Evolutionary conservation across 2,113 vertebrate species (phyloP).

Genomic region (Macroglossus sobrinus): DNA sequence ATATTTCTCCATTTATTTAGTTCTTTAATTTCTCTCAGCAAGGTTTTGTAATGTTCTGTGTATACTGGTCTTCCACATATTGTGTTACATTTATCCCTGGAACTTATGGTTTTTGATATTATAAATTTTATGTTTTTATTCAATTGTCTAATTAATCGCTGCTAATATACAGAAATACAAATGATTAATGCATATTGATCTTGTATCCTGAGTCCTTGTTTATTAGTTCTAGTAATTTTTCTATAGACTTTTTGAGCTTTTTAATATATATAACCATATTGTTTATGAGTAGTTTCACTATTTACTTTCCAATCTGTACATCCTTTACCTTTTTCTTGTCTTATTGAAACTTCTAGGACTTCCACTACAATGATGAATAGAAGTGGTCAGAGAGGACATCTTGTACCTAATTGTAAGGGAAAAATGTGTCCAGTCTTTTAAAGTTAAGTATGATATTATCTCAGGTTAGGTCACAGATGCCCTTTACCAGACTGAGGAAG

Average conservation of each 20-base stretch:
- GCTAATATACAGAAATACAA: neutral
- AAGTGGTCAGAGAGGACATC: neutral
- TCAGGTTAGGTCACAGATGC: neutral
- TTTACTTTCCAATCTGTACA: neutral
- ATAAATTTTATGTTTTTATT: neutral
- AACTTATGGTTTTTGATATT: neutral
- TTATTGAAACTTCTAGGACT: neutral
- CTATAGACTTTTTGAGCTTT: neutral
- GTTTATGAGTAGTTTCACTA: neutral
- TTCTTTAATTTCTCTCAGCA: neutral
- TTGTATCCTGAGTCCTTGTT: neutral
- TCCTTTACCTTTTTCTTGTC: neutral
- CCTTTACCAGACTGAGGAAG: neutral
- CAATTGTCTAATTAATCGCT: neutral
- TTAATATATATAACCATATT: neutral
- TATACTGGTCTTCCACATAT: neutral
- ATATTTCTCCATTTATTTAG: neutral
- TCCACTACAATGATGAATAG: neutral
- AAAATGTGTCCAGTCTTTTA: neutral
- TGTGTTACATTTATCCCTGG: neutral
- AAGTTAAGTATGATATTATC: neutral
- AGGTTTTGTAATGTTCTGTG: neutral
- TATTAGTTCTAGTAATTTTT: neutral
- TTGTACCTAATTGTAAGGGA: neutral
- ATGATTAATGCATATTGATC: neutral